phyloP scores from a whole-genome alignment of 2,888 invertebrate genomes.

The Boloria selene region DNA sequence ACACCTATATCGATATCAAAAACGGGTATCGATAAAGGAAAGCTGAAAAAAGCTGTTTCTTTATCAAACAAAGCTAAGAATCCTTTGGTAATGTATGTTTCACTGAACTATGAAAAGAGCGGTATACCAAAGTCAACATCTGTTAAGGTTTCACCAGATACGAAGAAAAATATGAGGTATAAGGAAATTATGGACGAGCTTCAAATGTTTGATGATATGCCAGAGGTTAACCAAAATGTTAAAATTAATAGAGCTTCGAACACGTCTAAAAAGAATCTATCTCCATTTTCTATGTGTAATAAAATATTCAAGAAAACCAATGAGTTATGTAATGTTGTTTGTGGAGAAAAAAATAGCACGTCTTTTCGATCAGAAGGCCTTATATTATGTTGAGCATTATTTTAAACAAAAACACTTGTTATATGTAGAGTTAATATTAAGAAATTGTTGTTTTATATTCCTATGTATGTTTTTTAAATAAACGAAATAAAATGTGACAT shows the following conservation, averaged over 20 bases:
- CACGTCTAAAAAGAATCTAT: slow-evolving; percentile 54
- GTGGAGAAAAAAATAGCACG: neutral
- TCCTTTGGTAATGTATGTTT: slow-evolving; percentile 58
- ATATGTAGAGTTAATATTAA: no score
- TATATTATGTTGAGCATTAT: no score
- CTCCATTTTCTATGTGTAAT: slow-evolving; percentile 41
- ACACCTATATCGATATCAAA: slow-evolving; percentile 36
- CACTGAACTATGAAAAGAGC: slow-evolving; percentile 50
- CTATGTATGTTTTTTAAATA: no score
- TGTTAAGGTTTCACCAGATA: slow-evolving; percentile 46
- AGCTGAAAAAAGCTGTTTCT: slow-evolving; percentile 45
- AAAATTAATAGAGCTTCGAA: slow-evolving; percentile 69
- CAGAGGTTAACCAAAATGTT: slow-evolving; percentile 51
- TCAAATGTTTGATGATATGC: slow-evolving; percentile 59
- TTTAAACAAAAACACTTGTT: no score
- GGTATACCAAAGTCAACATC: slow-evolving; percentile 39
- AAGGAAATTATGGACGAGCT: slow-evolving; percentile 66
- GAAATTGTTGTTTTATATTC: no score
- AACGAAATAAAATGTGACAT: no score
- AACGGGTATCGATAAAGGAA: slow-evolving; percentile 40
- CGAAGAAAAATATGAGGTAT: slow-evolving; percentile 58
- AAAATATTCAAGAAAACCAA: slow-evolving; percentile 4
- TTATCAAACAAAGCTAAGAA: slow-evolving; percentile 48
- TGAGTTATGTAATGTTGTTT: slow-evolving; percentile 23
- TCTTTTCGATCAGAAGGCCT: slow-evolving; percentile 4